phyloP scores from a whole-genome alignment of 2,797 vertebrate genomes.

The Pseudocheirus occidentalis region DNA sequence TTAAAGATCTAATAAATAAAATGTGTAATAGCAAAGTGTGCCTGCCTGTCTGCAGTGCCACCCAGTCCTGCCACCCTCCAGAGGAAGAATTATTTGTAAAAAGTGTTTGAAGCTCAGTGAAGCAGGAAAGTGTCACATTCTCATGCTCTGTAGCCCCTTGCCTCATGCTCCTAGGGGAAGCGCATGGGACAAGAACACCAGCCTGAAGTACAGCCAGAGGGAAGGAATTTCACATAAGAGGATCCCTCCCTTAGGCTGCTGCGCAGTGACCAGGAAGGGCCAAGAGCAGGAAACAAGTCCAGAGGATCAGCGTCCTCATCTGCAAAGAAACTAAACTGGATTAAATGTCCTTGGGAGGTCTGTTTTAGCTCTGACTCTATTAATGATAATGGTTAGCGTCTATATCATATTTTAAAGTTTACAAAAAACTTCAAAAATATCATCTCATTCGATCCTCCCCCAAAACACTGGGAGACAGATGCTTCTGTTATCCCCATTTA shows the following conservation, averaged over 20 bases:
- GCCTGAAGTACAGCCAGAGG: neutral
- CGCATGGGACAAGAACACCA: neutral
- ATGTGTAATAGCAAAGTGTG: slow-evolving; percentile 65
- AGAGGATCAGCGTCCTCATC: neutral
- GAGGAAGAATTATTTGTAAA: slow-evolving; percentile 39
- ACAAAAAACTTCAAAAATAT: neutral
- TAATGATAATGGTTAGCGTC: neutral
- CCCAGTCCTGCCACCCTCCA: slow-evolving; percentile 50
- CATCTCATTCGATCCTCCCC: neutral
- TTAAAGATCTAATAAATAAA: slow-evolving; percentile 73
- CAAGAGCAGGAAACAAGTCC: neutral
- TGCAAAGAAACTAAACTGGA: neutral
- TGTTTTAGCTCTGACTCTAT: neutral
- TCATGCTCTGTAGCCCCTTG: neutral
- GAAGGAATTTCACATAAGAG: neutral
- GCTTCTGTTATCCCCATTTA: neutral
- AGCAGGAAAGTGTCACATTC: slow-evolving; percentile 4
- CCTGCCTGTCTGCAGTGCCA: slow-evolving; percentile 50
- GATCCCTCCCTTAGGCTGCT: neutral
- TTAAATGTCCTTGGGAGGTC: neutral
- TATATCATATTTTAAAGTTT: neutral
- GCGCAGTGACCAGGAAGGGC: neutral
- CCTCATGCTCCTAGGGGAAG: neutral
- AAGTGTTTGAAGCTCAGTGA: slow-evolving; percentile 28
- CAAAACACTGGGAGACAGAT: neutral